Percentiles rank a stretch among this genome's conserved stretches.
Evolutionary conservation across 2,888 invertebrate species (phyloP).

Genomic region (Mythimna loreyi): DNA sequence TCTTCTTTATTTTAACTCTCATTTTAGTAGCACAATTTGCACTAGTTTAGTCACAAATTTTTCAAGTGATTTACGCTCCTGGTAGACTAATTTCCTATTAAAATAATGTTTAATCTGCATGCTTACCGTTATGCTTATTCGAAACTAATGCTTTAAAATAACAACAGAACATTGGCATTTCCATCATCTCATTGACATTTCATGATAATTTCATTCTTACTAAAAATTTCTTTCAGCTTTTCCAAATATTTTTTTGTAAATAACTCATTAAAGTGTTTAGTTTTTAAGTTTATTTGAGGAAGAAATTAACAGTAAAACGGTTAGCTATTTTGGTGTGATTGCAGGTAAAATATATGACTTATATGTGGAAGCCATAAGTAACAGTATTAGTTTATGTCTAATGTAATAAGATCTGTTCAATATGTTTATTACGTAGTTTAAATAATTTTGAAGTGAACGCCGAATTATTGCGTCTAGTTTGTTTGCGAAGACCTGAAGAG

Average conservation of each 20-base stretch:
- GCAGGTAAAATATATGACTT: constrained; percentile 33
- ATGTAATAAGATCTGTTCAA: background rate
- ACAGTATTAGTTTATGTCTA: background rate
- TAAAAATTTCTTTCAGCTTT: constrained; percentile 40
- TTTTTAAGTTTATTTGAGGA: constrained; percentile 7
- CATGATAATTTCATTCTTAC: constrained; percentile 20
- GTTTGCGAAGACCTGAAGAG: background rate
- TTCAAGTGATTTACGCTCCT: background rate
- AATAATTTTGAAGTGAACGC: background rate
- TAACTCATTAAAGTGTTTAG: constrained; percentile 37
- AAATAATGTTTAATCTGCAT: constrained; percentile 34
- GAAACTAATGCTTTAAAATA: constrained; percentile 41
- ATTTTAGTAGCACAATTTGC: background rate
- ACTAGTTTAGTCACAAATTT: background rate
- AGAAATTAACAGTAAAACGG: constrained; percentile 6
- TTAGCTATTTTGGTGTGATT: constrained; percentile 43
- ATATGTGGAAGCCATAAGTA: background rate
- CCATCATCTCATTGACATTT: constrained; percentile 32
- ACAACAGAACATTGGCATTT: constrained; percentile 19
- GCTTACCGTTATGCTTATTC: constrained; percentile 26
- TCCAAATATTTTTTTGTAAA: constrained; percentile 38
- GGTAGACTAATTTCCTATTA: background rate
- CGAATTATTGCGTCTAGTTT: constrained; percentile 11
- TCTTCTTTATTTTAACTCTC: background rate
- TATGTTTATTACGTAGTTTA: background rate